Percentiles rank a stretch among this genome's conserved stretches.
These are phyloP conservation scores for Muscidifurax raptorellus DNA, from an alignment of 1,140 invertebrate genomes.

Conservation along the genomic window DNA sequence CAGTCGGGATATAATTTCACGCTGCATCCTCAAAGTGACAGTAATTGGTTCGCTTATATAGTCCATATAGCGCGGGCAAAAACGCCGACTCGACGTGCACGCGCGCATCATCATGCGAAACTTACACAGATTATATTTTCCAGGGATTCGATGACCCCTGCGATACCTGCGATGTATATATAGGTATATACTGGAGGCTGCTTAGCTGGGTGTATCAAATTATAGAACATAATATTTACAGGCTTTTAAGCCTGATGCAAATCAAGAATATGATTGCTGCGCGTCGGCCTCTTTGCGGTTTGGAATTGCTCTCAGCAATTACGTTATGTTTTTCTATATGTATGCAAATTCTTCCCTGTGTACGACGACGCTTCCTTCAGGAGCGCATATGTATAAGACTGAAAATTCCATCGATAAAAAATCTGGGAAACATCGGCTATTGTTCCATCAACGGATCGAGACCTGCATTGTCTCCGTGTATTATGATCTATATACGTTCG, in stretches of 20 bases:
- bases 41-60: slow-evolving; percentile 2
- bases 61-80: neutral
- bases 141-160: neutral
- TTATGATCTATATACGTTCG: too few species aligned
- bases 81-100: neutral
- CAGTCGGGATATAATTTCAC: slow-evolving; percentile 2
- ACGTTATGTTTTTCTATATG: neutral
- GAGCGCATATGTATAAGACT: neutral
- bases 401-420: neutral
- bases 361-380: neutral
- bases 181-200: neutral
- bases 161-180: neutral
- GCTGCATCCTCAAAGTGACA: slow-evolving; percentile 20
- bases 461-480: too few species aligned
- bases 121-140: neutral
- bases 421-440: too few species aligned
- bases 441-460: too few species aligned
- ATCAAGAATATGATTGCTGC: neutral
- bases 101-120: neutral
- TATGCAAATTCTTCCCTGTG: neutral
- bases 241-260: neutral
- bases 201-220: neutral
- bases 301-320: neutral
- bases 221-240: neutral
- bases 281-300: neutral